Conservation (phyloP, 2,888 invertebrate species). For the Nemapogon koenigi region DNA sequence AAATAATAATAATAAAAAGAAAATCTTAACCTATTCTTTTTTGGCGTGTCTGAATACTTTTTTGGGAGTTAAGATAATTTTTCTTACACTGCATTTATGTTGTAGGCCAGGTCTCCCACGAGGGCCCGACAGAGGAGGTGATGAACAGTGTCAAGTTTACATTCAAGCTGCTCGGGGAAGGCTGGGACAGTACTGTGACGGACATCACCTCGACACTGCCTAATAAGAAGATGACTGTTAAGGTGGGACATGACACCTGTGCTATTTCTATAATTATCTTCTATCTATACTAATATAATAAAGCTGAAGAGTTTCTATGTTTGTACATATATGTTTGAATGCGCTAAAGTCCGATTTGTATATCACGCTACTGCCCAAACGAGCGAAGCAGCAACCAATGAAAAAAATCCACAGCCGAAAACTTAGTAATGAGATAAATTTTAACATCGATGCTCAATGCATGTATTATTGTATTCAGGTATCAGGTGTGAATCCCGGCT, state of each 20-base stretch:
- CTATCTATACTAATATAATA: no score
- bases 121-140: slow-evolving; percentile 68
- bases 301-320: no score
- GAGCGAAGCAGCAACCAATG: background rate
- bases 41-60: no score
- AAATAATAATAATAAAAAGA: no score
- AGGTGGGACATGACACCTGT: slow-evolving; percentile 41
- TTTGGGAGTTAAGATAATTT: no score
- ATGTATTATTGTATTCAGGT: slow-evolving; percentile 43
- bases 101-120: slow-evolving; percentile 68
- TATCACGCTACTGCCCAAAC: background rate
- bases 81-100: background rate
- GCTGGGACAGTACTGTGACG: slow-evolving; percentile 73
- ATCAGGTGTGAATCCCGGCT: slow-evolving; percentile 75
- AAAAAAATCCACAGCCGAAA: no score
- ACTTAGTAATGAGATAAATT: no score
- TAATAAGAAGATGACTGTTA: slow-evolving; percentile 68
- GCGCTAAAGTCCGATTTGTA: background rate
- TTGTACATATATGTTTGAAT: no score
- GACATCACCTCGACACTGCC: slow-evolving; percentile 46
- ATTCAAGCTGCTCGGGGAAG: slow-evolving; percentile 76
- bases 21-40: no score
- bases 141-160: slow-evolving; percentile 69
- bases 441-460: no score
- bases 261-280: background rate